Base-by-base conservation (phyloP, 2,888 invertebrate genomes). In the Mesorhabditis spiculigera region DNA sequence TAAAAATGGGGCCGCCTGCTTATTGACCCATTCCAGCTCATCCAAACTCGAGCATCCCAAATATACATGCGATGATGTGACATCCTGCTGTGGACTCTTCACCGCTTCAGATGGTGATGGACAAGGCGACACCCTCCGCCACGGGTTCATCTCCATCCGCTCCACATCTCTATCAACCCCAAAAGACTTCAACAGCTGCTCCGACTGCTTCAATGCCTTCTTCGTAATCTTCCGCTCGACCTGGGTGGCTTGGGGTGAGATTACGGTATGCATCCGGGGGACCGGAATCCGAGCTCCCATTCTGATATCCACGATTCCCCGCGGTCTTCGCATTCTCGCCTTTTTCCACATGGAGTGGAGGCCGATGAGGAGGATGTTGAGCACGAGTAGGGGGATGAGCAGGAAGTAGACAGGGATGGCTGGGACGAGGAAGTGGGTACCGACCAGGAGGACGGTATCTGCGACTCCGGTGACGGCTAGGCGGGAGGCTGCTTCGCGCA, bases 11-110 rank as follows among this genome's bases (percentile, higher is more conserved):
- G 81, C 81, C 8, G 84, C 84, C 45, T 78, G 70, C 67, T 82
- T 77, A 8, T 77, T 78, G 67, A 85, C 81, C 85, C 85, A 85
- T 28, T 72, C 77, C 61, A n/a, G n/a, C n/a, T n/a, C n/a, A n/a
- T n/a, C 79, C 58, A 71, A 71, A 5, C 79, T 78, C 44, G 80
- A 81, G 62, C 84, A 82, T 63, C 80, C 79, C 10, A 84, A n/a
- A 50, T 13, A 50, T 10, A n/a, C 58, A 50, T 50, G 58, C 2
- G 8, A 13, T n/a, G 58, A 50, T 28, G 28, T 28, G 28, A 28
- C 28, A 28, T 28, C 28, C 28, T 28, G 28, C 28, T 28, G 28
- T 28, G 28, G 28, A 28, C 28, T 28, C 28, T 28, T 28, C 3
- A 28, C 1, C 1, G 58, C 58, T 3, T 50, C 58, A 10, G 58